Evolutionary conservation across 2,797 vertebrate species (phyloP), one percentile per base, ranked within the genome.

Genomic region (Sphenopsis melanotis): DNA sequence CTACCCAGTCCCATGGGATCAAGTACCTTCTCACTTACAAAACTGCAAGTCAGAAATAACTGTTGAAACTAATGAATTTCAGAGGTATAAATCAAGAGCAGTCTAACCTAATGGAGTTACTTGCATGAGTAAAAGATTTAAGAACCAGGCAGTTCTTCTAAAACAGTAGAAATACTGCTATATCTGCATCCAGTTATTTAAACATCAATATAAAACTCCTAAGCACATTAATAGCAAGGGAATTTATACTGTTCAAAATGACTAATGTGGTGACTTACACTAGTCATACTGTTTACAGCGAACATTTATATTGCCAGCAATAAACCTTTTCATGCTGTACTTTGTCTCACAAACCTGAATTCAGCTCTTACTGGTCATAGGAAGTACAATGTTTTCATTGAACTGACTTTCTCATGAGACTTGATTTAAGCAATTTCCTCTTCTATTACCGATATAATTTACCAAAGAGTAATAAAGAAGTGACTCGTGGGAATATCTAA

Each of bases 321-420:
- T 92, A 91, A 90, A 83, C 61, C 66, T 96, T 93, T 89, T 72
- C 91, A 95, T 36, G 23, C 52, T 41, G 39, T 72, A 91, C 46
- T 96, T 92, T 96, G 85, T 88, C 80, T 95, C 52, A 87, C 21
- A 81, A 90, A 86, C 65, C 74, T 79, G 41, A 95, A 95, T 49
- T 34, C 52, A 68, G 30, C 30, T 94, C 60, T 81, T 80, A 88
- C 23, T 55, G 44, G 56, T 80, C 82, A 87, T 36, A 83, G 53
- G 52, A 83, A 85, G 70, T 64, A 84, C 36, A 94, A 55, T 26
- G 57, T 30, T 69, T 93, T 87, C 91, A 87, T 90, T 94, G 95
- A 95, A 93, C 71, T 92, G 68, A 92, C 75, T 90, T 93, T 69
- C 59, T 90, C 90, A 70, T 92, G 83, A 92, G 94, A 95, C 52